A percentile compares a stretch with the other conserved stretches of the same genome.
These are phyloP conservation scores for Eupsittula cactorum DNA, from an alignment of 2,113 vertebrate species.

Conservation along the genomic window DNA sequence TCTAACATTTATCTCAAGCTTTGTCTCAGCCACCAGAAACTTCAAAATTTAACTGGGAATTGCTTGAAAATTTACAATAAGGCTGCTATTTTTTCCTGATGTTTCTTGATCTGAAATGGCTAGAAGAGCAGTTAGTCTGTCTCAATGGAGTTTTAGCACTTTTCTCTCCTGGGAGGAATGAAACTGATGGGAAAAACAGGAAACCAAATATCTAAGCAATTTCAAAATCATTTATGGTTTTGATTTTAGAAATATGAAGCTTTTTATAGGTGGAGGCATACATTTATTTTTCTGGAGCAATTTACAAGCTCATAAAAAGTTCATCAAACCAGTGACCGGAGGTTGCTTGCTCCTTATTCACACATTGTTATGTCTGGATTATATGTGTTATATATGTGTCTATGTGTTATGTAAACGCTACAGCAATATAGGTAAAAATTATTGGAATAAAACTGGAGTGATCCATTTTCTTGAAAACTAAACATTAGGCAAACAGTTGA, in stretches of 20 bases:
- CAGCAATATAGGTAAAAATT: not conserved
- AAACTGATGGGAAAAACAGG: conserved; percentile 4
- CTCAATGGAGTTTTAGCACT: conserved; percentile 20
- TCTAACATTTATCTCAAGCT: not conserved
- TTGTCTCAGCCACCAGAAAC: not conserved
- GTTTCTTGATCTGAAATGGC: not conserved
- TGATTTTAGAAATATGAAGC: not conserved
- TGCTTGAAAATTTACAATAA: not conserved
- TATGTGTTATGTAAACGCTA: not conserved
- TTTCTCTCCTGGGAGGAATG: not conserved
- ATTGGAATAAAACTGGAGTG: not conserved
- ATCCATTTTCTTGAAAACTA: not conserved
- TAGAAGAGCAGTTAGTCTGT: not conserved
- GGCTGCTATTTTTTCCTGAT: not conserved
- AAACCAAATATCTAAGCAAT: not conserved
- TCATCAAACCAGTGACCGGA: not conserved
- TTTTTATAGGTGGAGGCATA: not conserved
- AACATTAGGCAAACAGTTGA: not conserved
- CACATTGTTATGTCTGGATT: not conserved
- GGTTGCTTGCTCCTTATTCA: not conserved
- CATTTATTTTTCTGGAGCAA: not conserved
- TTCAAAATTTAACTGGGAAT: not conserved
- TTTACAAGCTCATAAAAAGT: not conserved
- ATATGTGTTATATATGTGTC: not conserved
- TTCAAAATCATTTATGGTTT: not conserved